Evolutionary conservation across 2,797 vertebrate species (phyloP).

Genomic region (Orientallactaga sibirica): DNA sequence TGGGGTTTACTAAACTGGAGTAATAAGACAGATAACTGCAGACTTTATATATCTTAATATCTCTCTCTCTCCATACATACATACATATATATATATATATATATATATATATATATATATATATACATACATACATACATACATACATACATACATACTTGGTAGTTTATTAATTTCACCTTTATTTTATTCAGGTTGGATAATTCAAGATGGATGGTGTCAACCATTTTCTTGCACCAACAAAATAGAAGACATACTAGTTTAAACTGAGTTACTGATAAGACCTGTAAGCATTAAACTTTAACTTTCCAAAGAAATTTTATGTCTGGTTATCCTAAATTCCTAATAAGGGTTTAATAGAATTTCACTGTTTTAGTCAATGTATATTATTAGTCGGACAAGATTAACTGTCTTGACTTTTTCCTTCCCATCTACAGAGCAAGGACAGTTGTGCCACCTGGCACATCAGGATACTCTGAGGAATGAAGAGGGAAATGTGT

Average conservation of each 20-base stretch:
- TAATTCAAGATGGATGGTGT: background rate
- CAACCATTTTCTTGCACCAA: constrained; percentile 3
- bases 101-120: no score
- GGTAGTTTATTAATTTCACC: background rate
- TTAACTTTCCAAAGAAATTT: constrained; percentile 29
- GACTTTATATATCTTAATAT: background rate
- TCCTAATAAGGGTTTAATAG: background rate
- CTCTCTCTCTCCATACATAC: no score
- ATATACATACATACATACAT: no score
- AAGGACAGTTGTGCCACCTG: background rate
- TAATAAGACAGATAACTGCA: background rate
- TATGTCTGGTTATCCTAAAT: background rate
- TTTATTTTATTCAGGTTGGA: background rate
- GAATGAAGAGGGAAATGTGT: background rate
- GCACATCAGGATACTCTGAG: background rate
- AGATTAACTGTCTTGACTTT: background rate
- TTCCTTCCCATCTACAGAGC: background rate
- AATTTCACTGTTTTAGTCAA: background rate
- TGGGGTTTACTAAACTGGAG: background rate
- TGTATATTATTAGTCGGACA: background rate
- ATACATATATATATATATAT: no score
- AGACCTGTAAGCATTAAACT: background rate
- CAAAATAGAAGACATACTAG: background rate
- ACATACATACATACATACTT: background rate
- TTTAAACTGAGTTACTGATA: background rate